Base-by-base conservation (phyloP, 2,797 vertebrate genomes). In the Remorina albescens region DNA sequence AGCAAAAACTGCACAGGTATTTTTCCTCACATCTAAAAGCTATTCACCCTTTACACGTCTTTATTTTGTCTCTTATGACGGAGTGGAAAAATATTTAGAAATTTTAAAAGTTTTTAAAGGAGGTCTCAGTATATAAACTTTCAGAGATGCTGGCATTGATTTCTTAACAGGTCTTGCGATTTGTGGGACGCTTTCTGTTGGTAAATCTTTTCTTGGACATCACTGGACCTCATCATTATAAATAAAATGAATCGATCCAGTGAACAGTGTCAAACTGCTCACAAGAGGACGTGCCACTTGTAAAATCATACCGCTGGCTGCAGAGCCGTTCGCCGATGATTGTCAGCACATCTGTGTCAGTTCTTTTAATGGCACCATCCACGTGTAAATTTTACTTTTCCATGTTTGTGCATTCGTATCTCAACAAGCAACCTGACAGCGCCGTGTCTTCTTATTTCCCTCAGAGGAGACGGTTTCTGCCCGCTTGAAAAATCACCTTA, bases 401-500 rank as follows among this genome's bases (percentile, higher is more conserved):
- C 13, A 53, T 76, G 78, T 87, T 81, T 83, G 86, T 75, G 78
- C 68, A 74, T 86, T 89, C 77, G 71, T 76, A 86, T 78, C 71
- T 83, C 83, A 73, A 82, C 81, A 46, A 74, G 84, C 82, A 71
- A 74, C 76, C 74, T 83, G 89, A 89, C 90, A 89, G 87, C 63
- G 50, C 80, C 53, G 28, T 49, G 70, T 86, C 64, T 66, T 80
- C 81, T 81, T 62, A 74, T 84, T 88, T 88, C 72, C 76, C 88
- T 86, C 67, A 37, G 86, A 86, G 87, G 79, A 74, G 81, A 80
- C 59, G 46, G 76, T 16, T 78, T 85, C 62, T 71, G 71, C 86
- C 87, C 68, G 87, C 82, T 80, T 92, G 83, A 89, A 85, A 84
- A 84, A 89, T 81, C 84, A 68, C 81, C 80, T 79, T 62, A 47